Conservation (phyloP, 2,113 vertebrate species). For the Nerophis lumbriciformis region DNA sequence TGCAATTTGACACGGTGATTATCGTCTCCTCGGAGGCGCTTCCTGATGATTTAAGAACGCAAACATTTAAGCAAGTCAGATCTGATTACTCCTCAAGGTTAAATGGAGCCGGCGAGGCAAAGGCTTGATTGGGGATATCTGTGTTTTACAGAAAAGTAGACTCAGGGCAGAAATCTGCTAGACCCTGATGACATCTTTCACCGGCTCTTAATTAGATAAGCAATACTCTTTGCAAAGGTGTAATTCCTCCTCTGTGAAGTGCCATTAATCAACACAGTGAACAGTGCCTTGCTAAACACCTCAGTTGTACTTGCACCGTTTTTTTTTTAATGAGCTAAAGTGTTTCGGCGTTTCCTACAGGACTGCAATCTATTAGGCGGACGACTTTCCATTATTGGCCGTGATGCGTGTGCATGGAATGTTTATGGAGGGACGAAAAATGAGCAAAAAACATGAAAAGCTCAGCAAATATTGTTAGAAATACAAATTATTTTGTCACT, state of each 20-base stretch:
- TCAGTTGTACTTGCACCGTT: constrained; percentile 5
- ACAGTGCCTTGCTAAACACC: constrained; percentile 11
- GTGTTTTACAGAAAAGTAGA: constrained; percentile 24
- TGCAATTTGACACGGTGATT: constrained; percentile 81
- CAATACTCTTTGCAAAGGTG: constrained; percentile 37
- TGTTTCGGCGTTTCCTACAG: too few relatives aligned
- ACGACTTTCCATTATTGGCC: too few relatives aligned
- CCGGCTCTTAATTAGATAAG: constrained; percentile 62
- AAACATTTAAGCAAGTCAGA: constrained; percentile 81
- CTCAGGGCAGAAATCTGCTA: constrained; percentile 39
- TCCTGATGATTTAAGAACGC: constrained; percentile 82
- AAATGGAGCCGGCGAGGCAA: constrained; percentile 64
- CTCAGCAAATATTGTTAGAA: too few relatives aligned
- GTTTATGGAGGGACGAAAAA: too few relatives aligned
- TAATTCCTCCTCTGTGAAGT: constrained; percentile 43
- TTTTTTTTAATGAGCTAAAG: too few relatives aligned
- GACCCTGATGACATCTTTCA: constrained; percentile 44
- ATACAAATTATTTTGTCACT: too few relatives aligned
- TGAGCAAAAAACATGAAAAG: too few relatives aligned
- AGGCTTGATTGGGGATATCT: constrained; percentile 62
- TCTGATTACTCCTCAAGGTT: constrained; percentile 80
- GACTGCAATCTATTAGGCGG: too few relatives aligned
- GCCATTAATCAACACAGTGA: constrained; percentile 19
- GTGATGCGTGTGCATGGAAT: too few relatives aligned
- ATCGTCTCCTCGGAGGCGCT: constrained; percentile 76